Base-by-base conservation (phyloP, 2,797 vertebrate species). In the Molossus molossus region DNA sequence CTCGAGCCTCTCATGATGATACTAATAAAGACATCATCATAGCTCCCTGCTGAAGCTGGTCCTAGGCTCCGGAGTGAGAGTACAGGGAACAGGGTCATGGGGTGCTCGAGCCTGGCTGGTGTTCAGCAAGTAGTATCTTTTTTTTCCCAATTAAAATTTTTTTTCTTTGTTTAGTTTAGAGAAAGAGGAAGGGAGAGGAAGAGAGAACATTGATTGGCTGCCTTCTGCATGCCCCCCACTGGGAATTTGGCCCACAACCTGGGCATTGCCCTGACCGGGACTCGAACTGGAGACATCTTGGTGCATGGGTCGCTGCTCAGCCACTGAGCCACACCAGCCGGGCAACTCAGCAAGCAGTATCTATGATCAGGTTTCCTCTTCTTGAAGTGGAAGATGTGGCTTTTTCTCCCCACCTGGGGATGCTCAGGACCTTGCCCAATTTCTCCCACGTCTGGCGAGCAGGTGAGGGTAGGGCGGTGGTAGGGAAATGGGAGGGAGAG, bases 71-170 rank as follows among this genome's bases (percentile, higher is more conserved):
- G 0, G 3, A 13, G 33, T 25, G 55, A 53, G 10, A 29, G 60
- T 18, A 8, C 53, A 45, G 80, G 64, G 50, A 76, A 20, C 8
- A 0, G 0, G 29, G 45, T 18, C 0, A 0, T 0, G 2, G 64
- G 58, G 50, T 15, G 17, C 58, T 58, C 3, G 25, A 7, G 23
- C 50, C 4, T 21, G 50, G 9, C 53, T 69, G 50, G 48, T 45
- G 72, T 37, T 62, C 53, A 57, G 45, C 5, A 45, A 45, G 40
- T 45, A 45, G 40, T 45, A 45, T 45, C 40, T 45, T 45, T 45
- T 45, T 45, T 45, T 45, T 4, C 6, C 40, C 40, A 45, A 45
- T 45, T 45, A 45, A 45, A 45, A 45, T 5, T 1, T 45, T 45
- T 45, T 45, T 45, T 45, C 40, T 45, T 45, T 45, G 4, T 45